Evolutionary conservation across 2,113 vertebrate genomes (phyloP).

Genomic region (Cnemophilus loriae): DNA sequence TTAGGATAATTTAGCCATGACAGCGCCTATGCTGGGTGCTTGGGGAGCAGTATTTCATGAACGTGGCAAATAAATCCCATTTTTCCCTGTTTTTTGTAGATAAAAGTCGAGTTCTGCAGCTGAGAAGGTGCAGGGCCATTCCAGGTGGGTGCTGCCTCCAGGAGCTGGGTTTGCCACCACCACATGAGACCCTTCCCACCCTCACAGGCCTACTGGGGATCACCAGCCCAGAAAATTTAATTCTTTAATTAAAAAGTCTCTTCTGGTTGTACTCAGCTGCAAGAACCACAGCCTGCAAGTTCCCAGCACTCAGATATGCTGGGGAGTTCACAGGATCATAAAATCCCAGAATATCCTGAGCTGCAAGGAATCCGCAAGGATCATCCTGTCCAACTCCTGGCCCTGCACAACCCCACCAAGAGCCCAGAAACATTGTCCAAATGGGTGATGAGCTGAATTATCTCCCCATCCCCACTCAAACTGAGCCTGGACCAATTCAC

Average conservation of each 20-base stretch:
- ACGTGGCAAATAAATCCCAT: neutral
- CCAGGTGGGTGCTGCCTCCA: neutral
- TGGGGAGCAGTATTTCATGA: neutral
- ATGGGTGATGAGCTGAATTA: neutral
- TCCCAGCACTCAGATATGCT: neutral
- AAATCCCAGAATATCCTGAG: neutral
- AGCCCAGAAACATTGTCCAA: neutral
- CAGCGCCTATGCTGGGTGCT: neutral
- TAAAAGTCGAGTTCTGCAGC: neutral
- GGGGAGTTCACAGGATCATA: too few relatives aligned
- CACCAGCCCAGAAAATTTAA: neutral
- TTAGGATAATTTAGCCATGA: neutral
- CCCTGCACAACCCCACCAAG: neutral
- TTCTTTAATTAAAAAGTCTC: neutral
- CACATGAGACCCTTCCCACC: accelerated
- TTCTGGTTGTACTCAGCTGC: neutral
- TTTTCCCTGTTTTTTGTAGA: accelerated
- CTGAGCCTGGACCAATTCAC: neutral
- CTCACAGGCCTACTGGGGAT: neutral
- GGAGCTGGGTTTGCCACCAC: neutral
- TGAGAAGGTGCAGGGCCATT: neutral
- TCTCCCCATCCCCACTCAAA: neutral
- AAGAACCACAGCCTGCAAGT: neutral
- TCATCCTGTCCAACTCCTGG: neutral
- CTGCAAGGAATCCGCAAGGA: neutral